phyloP scores from a whole-genome alignment of 2,888 invertebrate genomes.

The Scelioninae gen. 2 region DNA sequence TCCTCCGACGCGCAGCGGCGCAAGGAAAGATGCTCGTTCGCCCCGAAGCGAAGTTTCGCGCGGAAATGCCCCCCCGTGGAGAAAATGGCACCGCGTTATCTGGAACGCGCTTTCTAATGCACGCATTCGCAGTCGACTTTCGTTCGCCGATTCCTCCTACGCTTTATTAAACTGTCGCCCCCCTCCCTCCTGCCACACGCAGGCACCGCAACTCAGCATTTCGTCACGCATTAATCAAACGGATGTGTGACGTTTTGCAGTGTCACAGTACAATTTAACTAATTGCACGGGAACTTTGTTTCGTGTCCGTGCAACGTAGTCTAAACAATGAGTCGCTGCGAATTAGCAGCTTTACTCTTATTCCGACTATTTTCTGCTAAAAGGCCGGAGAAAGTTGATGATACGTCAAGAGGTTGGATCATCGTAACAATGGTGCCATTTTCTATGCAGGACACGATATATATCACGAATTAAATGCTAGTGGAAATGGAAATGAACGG shows the following conservation, averaged over 20 bases:
- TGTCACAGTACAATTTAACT: conserved; percentile 41
- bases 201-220: conserved; percentile 33
- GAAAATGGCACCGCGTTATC: conserved; percentile 55
- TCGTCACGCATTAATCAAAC: conserved; percentile 48
- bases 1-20: conserved; percentile 24
- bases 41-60: conserved; percentile 44
- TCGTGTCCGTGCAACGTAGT: conserved; percentile 25
- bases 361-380: conserved; percentile 11
- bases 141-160: conserved; percentile 44
- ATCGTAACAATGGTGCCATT: too few species aligned
- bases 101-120: conserved; percentile 62
- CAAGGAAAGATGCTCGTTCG: background rate
- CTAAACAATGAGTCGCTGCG: conserved; percentile 30
- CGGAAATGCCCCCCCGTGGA: conserved; percentile 52
- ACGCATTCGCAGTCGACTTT: conserved; percentile 37
- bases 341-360: conserved; percentile 19
- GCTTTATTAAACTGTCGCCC: conserved; percentile 25
- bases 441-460: too few species aligned
- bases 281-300: conserved; percentile 33
- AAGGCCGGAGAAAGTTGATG: conserved; percentile 26
- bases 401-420: background rate
- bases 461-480: too few species aligned
- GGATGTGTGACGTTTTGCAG: conserved; percentile 50
- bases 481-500: too few species aligned
- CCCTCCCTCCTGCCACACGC: background rate